phyloP scores from a whole-genome alignment of 2,113 vertebrate genomes.

The Bambusicola thoracicus region DNA sequence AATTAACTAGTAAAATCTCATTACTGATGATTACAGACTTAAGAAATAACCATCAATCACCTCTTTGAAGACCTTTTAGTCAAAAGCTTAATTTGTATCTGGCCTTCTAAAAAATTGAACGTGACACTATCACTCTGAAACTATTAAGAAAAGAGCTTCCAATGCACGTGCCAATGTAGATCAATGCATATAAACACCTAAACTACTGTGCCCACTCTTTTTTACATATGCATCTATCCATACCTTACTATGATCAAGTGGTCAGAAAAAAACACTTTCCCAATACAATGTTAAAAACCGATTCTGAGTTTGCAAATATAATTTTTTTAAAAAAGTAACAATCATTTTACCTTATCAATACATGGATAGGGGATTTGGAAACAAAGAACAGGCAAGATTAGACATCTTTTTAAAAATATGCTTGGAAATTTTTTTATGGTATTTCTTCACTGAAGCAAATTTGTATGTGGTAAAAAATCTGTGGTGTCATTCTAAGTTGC shows the following conservation, averaged over 20 bases:
- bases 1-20: conserved; percentile 21
- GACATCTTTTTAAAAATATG: background rate
- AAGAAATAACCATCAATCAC: conserved; percentile 41
- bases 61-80: background rate
- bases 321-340: background rate
- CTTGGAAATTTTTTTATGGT: background rate
- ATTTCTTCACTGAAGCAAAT: background rate
- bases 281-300: background rate
- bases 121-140: conserved; percentile 4
- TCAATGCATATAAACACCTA: background rate
- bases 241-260: background rate
- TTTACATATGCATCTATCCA: background rate
- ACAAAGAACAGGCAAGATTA: background rate
- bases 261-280: background rate
- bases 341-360: background rate
- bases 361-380: background rate
- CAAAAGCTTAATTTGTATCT: conserved; percentile 42
- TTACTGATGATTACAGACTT: background rate
- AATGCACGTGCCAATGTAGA: background rate
- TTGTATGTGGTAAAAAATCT: background rate
- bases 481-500: background rate
- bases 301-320: background rate
- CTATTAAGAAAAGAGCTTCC: background rate
- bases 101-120: conserved; percentile 8
- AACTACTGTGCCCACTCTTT: background rate